Base-by-base conservation (phyloP, 2,888 invertebrate species). In the Sarcophaga variegata region DNA sequence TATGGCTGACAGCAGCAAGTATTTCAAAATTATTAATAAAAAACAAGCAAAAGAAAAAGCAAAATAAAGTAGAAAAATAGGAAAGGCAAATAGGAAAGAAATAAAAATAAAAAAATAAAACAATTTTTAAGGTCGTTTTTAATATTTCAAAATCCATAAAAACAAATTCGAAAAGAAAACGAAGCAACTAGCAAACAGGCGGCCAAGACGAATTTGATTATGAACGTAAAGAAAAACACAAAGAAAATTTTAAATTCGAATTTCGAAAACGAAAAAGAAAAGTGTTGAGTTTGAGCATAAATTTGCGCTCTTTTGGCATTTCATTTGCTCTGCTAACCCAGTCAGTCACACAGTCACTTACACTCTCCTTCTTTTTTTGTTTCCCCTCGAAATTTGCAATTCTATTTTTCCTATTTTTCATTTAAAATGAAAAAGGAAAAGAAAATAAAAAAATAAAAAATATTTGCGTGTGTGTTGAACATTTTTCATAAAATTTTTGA, bases 301-400 rank as follows among this genome's bases (percentile, higher is more conserved):
- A 47, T 63, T 79, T 37, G 37, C 10, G 2, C 37, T 37, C 37
- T 54, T 67, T 47, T 63, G 66, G 54, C 22, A 20, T n/a, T 67
- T 70, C 81, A 83, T 71, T 54, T 87, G 87, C 78, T 84, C 87
- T 75, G 84, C 67, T 87, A 87, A 87, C 87, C 87, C 87, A 87
- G 84, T 87, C 87, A 81, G 27, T 59, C 49, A 22, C 1, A 22
- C 22, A 60, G 45, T 20, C 45, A 76, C 20, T 82, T 76, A 60
- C 11, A 82, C 11, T 62, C 20, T 6, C 45, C 6, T 37, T 63
- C 66, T 64, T 72, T 64, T 72, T 75, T 85, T 75, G 54, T 66
- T 37, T 71, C 11, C 54, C 67, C 71, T 66, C 77, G n/a, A 80
- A 83, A 81, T 81, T 86, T 69, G 83, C 83, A 86, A 81, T 83